Evolutionary conservation across 2,113 vertebrate genomes (phyloP).

Genomic region (Sebastes schlegelii): DNA sequence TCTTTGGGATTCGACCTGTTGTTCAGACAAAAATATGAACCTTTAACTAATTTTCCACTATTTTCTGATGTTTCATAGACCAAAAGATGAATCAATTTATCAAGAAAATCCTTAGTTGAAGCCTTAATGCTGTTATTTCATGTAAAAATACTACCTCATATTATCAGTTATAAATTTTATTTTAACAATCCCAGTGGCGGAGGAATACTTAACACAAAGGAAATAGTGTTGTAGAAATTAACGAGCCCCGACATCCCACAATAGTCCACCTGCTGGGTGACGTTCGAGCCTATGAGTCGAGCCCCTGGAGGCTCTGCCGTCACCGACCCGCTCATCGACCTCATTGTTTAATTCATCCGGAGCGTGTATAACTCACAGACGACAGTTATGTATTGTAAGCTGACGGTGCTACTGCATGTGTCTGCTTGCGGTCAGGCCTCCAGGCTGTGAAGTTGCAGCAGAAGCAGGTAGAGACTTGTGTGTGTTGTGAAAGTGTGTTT

Average conservation of each 20-base stretch:
- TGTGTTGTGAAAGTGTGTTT: constrained; percentile 13
- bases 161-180: not conserved
- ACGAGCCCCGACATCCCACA: constrained; percentile 1
- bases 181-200: not conserved
- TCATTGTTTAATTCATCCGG: constrained; percentile 29
- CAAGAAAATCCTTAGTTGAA: not conserved
- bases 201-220: not conserved
- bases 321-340: not conserved
- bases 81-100: not conserved
- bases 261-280: constrained; percentile 51
- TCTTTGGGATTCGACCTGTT: not conserved
- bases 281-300: not conserved
- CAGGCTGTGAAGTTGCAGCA: not conserved
- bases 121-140: not conserved
- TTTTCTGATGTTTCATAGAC: not conserved
- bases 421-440: constrained; percentile 17
- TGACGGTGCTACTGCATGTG: constrained; percentile 4
- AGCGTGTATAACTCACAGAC: constrained; percentile 29
- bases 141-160: not conserved
- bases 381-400: constrained; percentile 7
- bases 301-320: not conserved
- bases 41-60: not conserved
- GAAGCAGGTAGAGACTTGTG: constrained; percentile 26
- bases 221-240: not conserved
- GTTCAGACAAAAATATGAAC: not conserved